Evolutionary conservation across 2,113 vertebrate genomes (phyloP).

Genomic region (Porphyrio hochstetteri): DNA sequence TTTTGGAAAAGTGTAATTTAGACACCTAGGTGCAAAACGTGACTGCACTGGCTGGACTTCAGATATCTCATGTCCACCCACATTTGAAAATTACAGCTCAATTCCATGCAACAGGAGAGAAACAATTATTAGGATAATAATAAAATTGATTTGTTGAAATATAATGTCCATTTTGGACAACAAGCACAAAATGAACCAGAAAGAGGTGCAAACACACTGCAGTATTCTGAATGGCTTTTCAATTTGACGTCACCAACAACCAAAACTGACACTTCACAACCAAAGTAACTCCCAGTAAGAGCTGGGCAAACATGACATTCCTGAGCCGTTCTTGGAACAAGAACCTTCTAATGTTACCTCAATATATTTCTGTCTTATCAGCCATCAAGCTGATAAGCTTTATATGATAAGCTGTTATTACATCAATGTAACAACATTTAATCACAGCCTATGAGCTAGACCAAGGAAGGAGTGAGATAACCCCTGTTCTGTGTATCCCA

Average conservation of each 20-base stretch:
- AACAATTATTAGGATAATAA: background rate
- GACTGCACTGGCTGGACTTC: background rate
- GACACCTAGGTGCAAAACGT: background rate
- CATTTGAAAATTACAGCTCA: background rate
- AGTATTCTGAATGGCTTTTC: background rate
- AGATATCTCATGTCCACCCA: background rate
- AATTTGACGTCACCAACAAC: background rate
- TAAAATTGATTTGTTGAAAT: background rate
- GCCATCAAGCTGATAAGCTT: background rate
- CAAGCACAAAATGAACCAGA: background rate
- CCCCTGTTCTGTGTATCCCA: background rate
- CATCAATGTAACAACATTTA: background rate
- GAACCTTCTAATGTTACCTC: background rate
- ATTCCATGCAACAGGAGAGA: background rate
- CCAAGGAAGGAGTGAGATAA: background rate
- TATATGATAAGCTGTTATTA: background rate
- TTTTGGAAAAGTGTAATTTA: background rate
- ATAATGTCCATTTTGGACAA: background rate
- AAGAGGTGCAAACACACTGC: background rate
- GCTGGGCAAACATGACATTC: background rate
- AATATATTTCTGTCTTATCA: background rate
- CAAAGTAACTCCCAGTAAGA: background rate
- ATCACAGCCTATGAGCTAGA: background rate
- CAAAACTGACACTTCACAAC: accelerated
- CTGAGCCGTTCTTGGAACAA: background rate